Conservation (phyloP, 53 echinoderm and acorn worm genomes). For the Luidia sarsii region DNA sequence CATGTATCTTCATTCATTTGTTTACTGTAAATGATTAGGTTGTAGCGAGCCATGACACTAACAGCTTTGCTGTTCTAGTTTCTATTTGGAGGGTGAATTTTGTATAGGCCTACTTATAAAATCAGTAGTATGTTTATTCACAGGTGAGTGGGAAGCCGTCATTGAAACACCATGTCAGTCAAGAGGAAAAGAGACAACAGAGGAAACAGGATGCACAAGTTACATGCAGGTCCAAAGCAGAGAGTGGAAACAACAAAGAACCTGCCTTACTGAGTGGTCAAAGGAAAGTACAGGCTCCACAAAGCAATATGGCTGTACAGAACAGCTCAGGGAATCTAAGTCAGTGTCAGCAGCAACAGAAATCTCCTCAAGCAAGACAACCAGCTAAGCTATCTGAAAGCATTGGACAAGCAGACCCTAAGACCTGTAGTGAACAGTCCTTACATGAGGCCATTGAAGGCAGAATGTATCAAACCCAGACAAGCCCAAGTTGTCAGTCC, state of each 20-base stretch:
- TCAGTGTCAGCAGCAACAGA: not conserved
- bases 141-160: no score
- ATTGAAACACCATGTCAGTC: not conserved
- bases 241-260: not conserved
- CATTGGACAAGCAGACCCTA: not conserved
- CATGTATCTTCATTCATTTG: no score
- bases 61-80: no score
- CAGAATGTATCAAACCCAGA: not conserved
- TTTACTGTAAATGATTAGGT: no score
- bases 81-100: no score
- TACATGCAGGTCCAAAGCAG: not conserved
- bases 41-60: no score
- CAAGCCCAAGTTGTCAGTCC: not conserved
- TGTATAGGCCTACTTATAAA: no score
- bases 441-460: not conserved
- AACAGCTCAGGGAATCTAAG: no score
- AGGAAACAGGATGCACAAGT: slow-evolving; percentile 19
- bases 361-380: not conserved
- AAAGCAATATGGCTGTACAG: not conserved
- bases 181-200: slow-evolving; percentile 22
- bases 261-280: not conserved
- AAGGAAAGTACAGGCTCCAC: not conserved
- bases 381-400: not conserved
- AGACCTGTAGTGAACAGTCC: not conserved
- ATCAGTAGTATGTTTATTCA: no score